Evolutionary conservation across 1,140 invertebrate genomes (phyloP).

Genomic region (Aphaenogaster ashmeadi): DNA sequence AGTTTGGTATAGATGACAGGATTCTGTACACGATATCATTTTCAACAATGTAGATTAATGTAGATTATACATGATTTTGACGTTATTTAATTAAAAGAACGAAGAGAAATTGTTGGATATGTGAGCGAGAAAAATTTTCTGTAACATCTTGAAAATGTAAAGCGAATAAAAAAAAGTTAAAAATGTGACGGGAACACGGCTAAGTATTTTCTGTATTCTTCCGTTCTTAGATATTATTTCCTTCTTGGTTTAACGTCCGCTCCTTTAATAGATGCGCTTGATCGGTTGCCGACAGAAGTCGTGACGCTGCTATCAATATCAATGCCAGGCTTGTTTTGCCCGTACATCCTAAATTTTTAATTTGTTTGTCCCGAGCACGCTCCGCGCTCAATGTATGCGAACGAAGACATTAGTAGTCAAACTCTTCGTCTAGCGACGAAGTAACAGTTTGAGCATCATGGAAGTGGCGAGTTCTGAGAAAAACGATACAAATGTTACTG

Average conservation of each 20-base stretch:
- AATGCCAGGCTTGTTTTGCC: constrained; percentile 66
- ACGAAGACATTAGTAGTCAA: constrained; percentile 51
- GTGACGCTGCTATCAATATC: constrained; percentile 9
- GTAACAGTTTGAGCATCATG: constrained; percentile 41
- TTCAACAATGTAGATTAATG: constrained; percentile 73
- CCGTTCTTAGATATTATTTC: not conserved
- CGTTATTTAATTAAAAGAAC: constrained; percentile 58
- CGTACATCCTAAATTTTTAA: constrained; percentile 66
- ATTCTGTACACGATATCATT: constrained; percentile 72
- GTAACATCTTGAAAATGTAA: constrained; percentile 82
- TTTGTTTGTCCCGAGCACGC: constrained; percentile 75
- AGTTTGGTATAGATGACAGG: constrained; percentile 33
- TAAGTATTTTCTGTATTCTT: constrained; percentile 34
- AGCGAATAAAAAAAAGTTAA: constrained; percentile 82
- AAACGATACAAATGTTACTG: constrained; percentile 57
- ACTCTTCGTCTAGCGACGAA: not conserved
- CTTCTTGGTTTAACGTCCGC: not conserved
- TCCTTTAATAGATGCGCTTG: not conserved
- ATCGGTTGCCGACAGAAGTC: constrained; percentile 24
- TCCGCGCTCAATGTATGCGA: constrained; percentile 1
- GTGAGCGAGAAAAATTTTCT: constrained; percentile 78
- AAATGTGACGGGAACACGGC: constrained; percentile 8
- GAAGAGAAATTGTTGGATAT: constrained; percentile 69
- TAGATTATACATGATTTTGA: constrained; percentile 70
- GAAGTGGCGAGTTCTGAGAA: constrained; percentile 44